Evolutionary conservation across 2,888 invertebrate species (phyloP), one percentile per base, ranked within the genome.

Genomic region (Xanthia icteritia): DNA sequence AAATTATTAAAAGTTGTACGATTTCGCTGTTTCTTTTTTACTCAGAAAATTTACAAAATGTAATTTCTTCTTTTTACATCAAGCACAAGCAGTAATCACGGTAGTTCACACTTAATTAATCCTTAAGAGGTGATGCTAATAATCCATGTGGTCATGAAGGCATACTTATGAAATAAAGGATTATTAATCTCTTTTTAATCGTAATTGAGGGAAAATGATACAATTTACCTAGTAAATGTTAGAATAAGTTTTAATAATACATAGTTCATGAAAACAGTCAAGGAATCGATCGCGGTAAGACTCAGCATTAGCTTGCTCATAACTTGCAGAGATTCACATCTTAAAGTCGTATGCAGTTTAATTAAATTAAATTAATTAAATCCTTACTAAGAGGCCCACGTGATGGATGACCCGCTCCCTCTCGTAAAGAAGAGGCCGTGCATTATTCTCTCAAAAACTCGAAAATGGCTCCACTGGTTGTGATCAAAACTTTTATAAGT

Each of bases 91-190:
- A n/a, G 23, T 51, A 15, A 69, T 60, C 45, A 23, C 3, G 5
- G 31, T 31, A 17, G 31, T 31, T 60, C 8, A 45, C 45, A 8
- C 23, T 45, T 45, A 31, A 31, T 31, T 45, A 11, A n/a, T 17
- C 31, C 11, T 13, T 36, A n/a, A 11, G 11, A 1, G 5, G 45
- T 31, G 63, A 17, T 45, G 70, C 17, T 45, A 63, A 31, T 23
- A 64, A 36, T 36, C 45, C 6, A 71, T n/a, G n/a, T 36, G 64
- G 64, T 36, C 70, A n/a, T 71, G 45, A 45, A 39, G 39, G 11
- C 56, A 6, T 20, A 42, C 15, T 23, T 17, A 31, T 3, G 11
- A 17, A n/a, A n/a, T 15, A n/a, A 58, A 60, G 13, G 58, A 17
- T 70, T 31, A 72, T 39, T 64, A 27, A 51, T 15, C 51, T 27